Conservation (phyloP, 2,113 vertebrate species). For the Aspiorhynchus laticeps region DNA sequence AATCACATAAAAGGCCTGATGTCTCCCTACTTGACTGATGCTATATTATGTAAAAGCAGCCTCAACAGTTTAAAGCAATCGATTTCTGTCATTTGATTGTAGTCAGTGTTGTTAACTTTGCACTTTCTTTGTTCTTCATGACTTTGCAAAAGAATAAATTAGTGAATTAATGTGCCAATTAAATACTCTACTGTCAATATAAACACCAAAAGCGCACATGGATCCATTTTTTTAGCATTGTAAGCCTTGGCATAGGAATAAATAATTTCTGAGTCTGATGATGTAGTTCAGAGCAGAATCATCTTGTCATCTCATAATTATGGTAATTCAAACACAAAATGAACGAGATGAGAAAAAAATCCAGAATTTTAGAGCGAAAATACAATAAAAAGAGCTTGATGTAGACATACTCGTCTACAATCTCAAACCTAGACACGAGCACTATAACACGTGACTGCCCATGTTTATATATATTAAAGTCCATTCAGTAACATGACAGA, state of each 20-base stretch:
- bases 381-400: neutral
- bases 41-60: neutral
- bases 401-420: neutral
- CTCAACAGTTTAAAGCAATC: neutral
- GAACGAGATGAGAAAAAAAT: neutral
- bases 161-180: neutral
- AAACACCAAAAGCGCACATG: neutral
- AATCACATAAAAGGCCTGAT: neutral
- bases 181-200: neutral
- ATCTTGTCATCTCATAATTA: slow-evolving; percentile 3
- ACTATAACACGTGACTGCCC: neutral
- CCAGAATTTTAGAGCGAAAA: neutral
- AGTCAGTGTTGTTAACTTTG: neutral
- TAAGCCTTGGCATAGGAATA: neutral
- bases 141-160: neutral
- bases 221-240: neutral
- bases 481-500: neutral
- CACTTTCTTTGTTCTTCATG: neutral
- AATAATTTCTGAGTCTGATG: neutral
- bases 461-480: neutral
- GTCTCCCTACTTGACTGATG: too few species aligned
- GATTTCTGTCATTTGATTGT: neutral
- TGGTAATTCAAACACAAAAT: neutral
- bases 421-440: neutral
- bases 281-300: neutral